Base-by-base conservation (phyloP, 30 jellyfish, hydroid and myxozoan species). In the Turritopsis dohrnii region DNA sequence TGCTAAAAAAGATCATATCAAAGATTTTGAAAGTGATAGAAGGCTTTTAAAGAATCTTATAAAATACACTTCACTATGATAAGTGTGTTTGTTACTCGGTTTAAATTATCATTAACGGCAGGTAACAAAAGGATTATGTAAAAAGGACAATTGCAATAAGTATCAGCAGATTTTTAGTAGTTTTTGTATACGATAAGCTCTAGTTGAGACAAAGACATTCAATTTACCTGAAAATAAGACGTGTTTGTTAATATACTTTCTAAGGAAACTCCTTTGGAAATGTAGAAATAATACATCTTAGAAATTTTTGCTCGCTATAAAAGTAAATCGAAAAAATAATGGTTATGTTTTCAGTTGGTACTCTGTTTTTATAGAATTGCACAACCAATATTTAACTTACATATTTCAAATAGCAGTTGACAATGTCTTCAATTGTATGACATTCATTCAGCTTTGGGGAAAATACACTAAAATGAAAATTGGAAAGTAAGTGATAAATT, bases 351-450 rank as follows among this genome's bases (percentile, higher is more conserved):
- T 41, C 60, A 41, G 60, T 41, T 41, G 60, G 13, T 41, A 41
- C 60, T 41, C 13, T 41, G 13, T 41, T 41, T 41, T 41, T 41
- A 3, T 13, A 3, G 13, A 3, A 5, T 41, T 41, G 13, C 60
- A 41, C 60, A 41, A 41, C 16, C 77, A 27, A 0, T n/a, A 19
- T 7, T 7, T 7, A 69, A 69, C 91, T 84, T 41, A 89, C 96
- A 90, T 76, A 22, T 69, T 76, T 83, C 80, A 90, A 5, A 25
- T 81, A 71, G 23, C 84, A 21, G 54, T 80, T 82, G 75, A 88
- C 90, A 66, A 90, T 73, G 71, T 85, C 97, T 22, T 81, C 93
- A 8, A 87, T 66, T 26, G 83, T 86, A 20, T 30, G 30, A 22
- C 84, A 66, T 65, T 79, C 75, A 71, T 81, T 81, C 29, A 90